These are phyloP conservation scores for Taenaris catops DNA, from an alignment of 2,888 invertebrate genomes.

Conservation along the genomic window DNA sequence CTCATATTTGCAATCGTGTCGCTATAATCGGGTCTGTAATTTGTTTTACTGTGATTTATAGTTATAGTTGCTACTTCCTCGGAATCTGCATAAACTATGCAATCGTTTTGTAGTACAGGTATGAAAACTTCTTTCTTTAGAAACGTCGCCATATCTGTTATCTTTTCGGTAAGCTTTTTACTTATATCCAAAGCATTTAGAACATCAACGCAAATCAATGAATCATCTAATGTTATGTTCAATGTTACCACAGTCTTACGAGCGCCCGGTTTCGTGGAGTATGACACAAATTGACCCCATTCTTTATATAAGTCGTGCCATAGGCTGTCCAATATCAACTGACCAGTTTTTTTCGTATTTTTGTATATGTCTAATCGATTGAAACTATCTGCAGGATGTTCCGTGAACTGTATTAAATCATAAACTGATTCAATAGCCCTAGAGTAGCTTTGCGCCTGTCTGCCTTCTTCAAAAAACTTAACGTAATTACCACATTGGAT, in stretches of 20 bases:
- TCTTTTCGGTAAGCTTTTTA: slow-evolving; percentile 58
- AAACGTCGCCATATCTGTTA: slow-evolving; percentile 79
- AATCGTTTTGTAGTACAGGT: slow-evolving; percentile 76
- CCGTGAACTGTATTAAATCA: slow-evolving; percentile 59
- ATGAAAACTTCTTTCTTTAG: slow-evolving; percentile 78
- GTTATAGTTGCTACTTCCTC: slow-evolving; percentile 46
- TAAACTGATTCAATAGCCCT: slow-evolving; percentile 73
- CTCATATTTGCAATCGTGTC: slow-evolving; percentile 79
- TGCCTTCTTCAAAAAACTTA: slow-evolving; percentile 52
- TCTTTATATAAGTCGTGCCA: slow-evolving; percentile 60
- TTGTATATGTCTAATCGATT: slow-evolving; percentile 70
- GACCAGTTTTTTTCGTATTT: slow-evolving; percentile 64
- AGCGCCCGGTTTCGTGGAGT: slow-evolving; percentile 39
- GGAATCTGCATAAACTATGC: slow-evolving; percentile 56
- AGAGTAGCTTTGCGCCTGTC: slow-evolving; percentile 47
- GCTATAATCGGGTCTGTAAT: slow-evolving; percentile 64
- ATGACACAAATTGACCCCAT: slow-evolving; percentile 71
- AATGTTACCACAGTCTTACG: slow-evolving; percentile 48
- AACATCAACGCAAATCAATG: slow-evolving; percentile 37
- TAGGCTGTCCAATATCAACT: slow-evolving; percentile 61
- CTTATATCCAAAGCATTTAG: slow-evolving; percentile 56
- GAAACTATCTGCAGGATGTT: slow-evolving; percentile 67
- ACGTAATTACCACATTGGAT: slow-evolving; percentile 50
- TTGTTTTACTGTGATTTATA: slow-evolving; percentile 50
- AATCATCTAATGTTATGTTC: slow-evolving; percentile 50